These are phyloP conservation scores for Pseudomyrmex dendroicus DNA, from an alignment of 1,140 invertebrate genomes.

Conservation along the genomic window DNA sequence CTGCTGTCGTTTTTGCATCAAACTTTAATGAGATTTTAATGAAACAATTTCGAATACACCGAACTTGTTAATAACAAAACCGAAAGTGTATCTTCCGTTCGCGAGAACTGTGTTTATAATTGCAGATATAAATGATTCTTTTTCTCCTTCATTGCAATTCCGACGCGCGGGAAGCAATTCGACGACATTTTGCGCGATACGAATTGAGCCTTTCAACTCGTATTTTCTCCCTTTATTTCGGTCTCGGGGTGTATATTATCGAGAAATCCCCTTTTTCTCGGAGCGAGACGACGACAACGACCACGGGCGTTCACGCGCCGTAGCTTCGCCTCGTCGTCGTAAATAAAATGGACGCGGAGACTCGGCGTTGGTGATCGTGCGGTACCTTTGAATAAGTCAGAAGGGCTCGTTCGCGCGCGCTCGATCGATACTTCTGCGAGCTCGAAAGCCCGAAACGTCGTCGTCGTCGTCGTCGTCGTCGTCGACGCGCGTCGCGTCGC, in stretches of 20 bases:
- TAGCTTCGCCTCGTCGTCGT: constrained; percentile 37
- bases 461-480: too few relatives aligned
- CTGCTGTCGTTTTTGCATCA: constrained; percentile 5
- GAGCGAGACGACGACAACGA: not conserved
- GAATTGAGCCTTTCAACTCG: constrained; percentile 22
- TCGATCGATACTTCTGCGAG: constrained; percentile 61
- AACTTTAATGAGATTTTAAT: constrained; percentile 40
- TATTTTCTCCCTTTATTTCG: constrained; percentile 25
- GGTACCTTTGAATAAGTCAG: constrained; percentile 72
- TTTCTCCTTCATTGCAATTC: constrained; percentile 9
- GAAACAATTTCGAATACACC: constrained; percentile 33
- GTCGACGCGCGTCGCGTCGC: constrained; percentile 40
- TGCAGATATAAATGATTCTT: too few relatives aligned
- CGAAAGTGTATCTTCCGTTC: constrained; percentile 22
- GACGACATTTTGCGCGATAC: not conserved
- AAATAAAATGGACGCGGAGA: constrained; percentile 69
- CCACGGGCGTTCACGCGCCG: constrained; percentile 17
- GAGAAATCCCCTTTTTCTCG: constrained; percentile 1
- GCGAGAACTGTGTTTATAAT: constrained; percentile 16
- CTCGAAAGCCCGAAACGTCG: constrained; percentile 53
- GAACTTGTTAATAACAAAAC: constrained; percentile 33
- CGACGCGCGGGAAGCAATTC: not conserved
- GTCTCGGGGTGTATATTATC: constrained; percentile 30
- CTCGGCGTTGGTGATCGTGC: constrained; percentile 51
- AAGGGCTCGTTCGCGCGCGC: constrained; percentile 61